Conservation (phyloP, 2,113 vertebrate genomes). For the Gallinago media region DNA sequence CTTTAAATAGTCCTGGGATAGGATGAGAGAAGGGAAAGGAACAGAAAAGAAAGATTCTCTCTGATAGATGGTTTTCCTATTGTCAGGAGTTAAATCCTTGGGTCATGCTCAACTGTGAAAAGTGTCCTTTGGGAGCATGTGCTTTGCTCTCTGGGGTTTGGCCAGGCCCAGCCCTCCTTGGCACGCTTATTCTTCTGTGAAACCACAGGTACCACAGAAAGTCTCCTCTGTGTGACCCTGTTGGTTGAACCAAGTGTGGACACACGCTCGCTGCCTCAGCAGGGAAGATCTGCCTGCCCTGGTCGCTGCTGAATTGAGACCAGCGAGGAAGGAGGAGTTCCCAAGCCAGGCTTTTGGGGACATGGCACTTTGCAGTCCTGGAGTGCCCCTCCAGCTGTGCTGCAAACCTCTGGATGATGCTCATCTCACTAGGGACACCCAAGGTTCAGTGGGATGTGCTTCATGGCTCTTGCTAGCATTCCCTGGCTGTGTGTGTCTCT, state of each 20-base stretch:
- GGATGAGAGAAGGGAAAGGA: background rate
- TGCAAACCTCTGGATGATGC: background rate
- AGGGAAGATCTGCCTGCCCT: background rate
- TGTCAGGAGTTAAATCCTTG: background rate
- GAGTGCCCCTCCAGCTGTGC: background rate
- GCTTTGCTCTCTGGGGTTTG: background rate
- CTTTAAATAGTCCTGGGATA: background rate
- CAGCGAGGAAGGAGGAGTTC: background rate
- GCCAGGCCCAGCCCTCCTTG: background rate
- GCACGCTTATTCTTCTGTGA: background rate
- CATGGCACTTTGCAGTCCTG: fast-evolving
- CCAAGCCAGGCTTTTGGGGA: background rate
- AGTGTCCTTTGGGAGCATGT: background rate
- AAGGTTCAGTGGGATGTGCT: fast-evolving
- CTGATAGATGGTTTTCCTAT: too few relatives aligned
- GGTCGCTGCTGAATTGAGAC: background rate
- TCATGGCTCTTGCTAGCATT: background rate
- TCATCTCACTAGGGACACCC: background rate
- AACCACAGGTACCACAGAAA: background rate
- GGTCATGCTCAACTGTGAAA: background rate
- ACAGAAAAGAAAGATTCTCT: background rate
- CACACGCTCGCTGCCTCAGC: background rate
- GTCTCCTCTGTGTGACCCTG: background rate
- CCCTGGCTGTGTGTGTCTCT: background rate
- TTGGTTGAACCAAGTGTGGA: background rate